A percentile compares a stretch with the other conserved stretches of the same genome.
Evolutionary conservation across 2,797 vertebrate genomes (phyloP).

Genomic region (Pangasius krempfi): DNA sequence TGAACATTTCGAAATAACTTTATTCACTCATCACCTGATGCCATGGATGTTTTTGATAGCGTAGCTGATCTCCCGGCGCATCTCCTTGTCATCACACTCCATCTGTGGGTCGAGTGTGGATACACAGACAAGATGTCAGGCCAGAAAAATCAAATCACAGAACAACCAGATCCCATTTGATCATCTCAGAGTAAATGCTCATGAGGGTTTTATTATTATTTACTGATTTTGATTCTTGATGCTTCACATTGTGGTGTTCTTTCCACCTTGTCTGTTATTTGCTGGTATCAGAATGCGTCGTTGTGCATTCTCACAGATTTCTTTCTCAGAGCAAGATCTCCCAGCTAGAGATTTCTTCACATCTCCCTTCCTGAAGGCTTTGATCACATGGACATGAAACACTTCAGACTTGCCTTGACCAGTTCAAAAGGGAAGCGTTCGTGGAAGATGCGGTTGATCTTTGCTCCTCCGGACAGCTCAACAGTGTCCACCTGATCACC

Average conservation of each 20-base stretch:
- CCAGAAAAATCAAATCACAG: too few species aligned
- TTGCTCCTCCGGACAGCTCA: constrained; percentile 94
- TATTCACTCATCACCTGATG: constrained; percentile 78
- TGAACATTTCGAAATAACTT: neutral
- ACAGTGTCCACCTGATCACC: constrained; percentile 95
- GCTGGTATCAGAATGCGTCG: neutral
- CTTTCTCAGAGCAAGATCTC: neutral
- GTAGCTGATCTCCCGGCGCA: constrained; percentile 95
- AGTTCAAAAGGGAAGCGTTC: constrained; percentile 97
- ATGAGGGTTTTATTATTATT: neutral
- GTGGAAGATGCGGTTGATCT: constrained; percentile 97
- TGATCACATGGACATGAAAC: neutral
- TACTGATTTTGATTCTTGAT: neutral
- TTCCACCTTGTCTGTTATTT: neutral
- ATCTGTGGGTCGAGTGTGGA: constrained; percentile 73
- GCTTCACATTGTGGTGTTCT: neutral
- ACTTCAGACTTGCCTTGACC: constrained; percentile 81
- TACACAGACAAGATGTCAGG: neutral
- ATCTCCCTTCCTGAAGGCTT: neutral
- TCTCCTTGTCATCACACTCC: constrained; percentile 96
- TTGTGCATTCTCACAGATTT: neutral
- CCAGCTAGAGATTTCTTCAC: neutral
- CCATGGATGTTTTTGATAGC: constrained; percentile 98
- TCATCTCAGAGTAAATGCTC: neutral
- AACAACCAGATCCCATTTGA: neutral